Percentiles rank a stretch among this genome's conserved stretches.
These are phyloP conservation scores for Melanocharis versteri DNA, from an alignment of 2,113 vertebrate genomes.

Conservation along the genomic window DNA sequence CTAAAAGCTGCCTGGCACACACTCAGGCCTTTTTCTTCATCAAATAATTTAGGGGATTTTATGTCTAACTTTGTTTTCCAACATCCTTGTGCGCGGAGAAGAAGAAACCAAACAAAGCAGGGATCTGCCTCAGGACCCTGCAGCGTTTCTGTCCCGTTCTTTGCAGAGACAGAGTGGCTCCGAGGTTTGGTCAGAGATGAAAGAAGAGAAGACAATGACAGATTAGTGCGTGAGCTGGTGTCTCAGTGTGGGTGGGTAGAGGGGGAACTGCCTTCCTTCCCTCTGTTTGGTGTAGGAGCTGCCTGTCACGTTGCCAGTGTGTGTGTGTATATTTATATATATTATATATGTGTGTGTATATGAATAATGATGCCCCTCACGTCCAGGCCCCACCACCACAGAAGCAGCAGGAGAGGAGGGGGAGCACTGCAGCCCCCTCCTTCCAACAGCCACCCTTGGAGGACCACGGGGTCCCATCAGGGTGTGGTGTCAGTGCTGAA, in stretches of 20 bases:
- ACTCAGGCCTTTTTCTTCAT: neutral
- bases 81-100: neutral
- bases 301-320: fast-evolving
- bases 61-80: neutral
- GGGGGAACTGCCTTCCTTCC: neutral
- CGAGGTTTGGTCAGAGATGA: neutral
- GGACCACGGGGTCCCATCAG: neutral
- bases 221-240: neutral
- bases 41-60: conserved; percentile 4
- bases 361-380: neutral
- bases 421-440: neutral
- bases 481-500: neutral
- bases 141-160: neutral
- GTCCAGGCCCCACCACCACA: fast-evolving
- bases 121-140: neutral
- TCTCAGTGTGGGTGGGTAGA: neutral
- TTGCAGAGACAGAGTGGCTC: neutral
- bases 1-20: neutral
- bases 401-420: neutral
- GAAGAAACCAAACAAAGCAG: neutral
- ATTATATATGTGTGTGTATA: fast-evolving
- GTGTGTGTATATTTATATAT: fast-evolving
- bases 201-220: neutral
- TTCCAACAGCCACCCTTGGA: fast-evolving
- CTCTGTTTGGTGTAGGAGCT: neutral